Evolutionary conservation across 2,797 vertebrate genomes (phyloP).

Genomic region (Thalassophryne amazonica): DNA sequence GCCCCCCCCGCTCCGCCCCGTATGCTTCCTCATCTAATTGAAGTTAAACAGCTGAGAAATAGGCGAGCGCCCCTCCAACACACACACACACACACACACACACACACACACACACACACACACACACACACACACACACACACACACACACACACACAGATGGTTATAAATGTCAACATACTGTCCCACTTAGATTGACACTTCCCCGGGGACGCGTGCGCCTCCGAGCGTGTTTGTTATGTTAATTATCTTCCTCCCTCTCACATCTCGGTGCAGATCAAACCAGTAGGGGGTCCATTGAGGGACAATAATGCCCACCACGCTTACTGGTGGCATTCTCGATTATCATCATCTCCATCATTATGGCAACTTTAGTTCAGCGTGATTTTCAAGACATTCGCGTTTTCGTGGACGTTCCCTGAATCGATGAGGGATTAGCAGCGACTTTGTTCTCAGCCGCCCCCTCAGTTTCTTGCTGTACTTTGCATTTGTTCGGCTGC

Average conservation of each 20-base stretch:
- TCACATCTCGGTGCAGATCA: constrained; percentile 70
- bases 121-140: too few relatives aligned
- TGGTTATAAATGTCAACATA: constrained; percentile 77
- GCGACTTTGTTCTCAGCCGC: constrained; percentile 18
- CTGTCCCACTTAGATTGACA: constrained; percentile 74
- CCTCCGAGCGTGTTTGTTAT: constrained; percentile 69
- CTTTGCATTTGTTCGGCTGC: neutral
- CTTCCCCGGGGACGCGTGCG: constrained; percentile 63
- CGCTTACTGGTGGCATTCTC: constrained; percentile 46
- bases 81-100: neutral
- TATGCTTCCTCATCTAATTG: constrained; percentile 53
- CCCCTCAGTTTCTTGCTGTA: constrained; percentile 16
- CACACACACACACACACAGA: too few relatives aligned
- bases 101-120: too few relatives aligned
- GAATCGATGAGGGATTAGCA: constrained; percentile 39
- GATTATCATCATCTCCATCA: constrained; percentile 50
- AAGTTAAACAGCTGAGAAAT: constrained; percentile 72
- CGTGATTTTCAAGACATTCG: constrained; percentile 27
- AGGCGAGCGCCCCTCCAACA: constrained; percentile 43
- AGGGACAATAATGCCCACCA: constrained; percentile 55
- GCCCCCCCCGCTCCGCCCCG: neutral
- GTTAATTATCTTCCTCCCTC: constrained; percentile 65
- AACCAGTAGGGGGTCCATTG: constrained; percentile 24
- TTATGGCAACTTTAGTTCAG: constrained; percentile 49
- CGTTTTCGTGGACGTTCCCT: constrained; percentile 24